Evolutionary conservation across 1,140 invertebrate genomes (phyloP), one percentile per base, ranked within the genome.

Genomic region (Agraylea sexmaculata): DNA sequence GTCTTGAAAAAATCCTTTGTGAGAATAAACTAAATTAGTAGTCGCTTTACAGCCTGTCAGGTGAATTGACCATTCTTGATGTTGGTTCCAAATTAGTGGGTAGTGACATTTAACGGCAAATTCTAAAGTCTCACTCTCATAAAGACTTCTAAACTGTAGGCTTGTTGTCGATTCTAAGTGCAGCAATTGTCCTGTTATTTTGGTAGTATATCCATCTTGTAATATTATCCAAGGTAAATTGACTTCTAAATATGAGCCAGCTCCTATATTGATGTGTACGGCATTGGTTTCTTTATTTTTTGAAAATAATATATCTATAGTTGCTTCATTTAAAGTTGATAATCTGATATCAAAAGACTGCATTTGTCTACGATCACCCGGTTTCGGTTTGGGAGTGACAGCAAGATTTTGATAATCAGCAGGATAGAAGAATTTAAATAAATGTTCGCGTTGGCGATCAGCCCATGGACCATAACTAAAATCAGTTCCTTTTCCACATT

Each of bases 401-500:
- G 80, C 73, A 43, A 83, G 64, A 31, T 77, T 74, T 52, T 84
- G 77, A 61, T 83, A 90, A 60, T 90, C 85, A 42, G 85, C 81
- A 3, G 94, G 93, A 58, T 88, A 96, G 59, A 99, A 99, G 59
- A 97, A 95, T 65, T 83, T 91, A 60, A 89, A 97, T 12, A 98
- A 64, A 63, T 92, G 80, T 60, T 96, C 92, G 42, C 93, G 72
- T 60, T 98, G 94, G 28, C 92, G 71, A 60, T 98, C 94, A 4
- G 91, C 92, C 93, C 93, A 99, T 3, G 95, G 93, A 2, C 94
- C 94, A 55, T 96, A 97, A 60, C 90, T 94, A 51, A 97, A 91
- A 57, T 97, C 89, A 27, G 94, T 98, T 16, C 74, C 91, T 69
- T 95, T 94, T 2, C 91, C 87, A 70, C 91, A 96, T 60, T 93